Conservation (phyloP, 2,888 invertebrate genomes). For the Unio delphinus region DNA sequence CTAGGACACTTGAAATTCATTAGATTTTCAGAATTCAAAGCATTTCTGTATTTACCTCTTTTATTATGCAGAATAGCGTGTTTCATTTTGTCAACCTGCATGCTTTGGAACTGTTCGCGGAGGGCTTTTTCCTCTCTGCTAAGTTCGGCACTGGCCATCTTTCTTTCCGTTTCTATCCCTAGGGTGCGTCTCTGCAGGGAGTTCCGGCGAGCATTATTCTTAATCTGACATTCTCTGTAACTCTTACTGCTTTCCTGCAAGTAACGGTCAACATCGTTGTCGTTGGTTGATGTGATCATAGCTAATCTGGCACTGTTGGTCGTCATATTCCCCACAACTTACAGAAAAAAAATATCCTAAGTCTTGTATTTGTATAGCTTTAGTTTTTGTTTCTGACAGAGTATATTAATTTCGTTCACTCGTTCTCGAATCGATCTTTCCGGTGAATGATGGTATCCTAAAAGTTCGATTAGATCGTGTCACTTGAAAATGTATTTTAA, state of each 20-base stretch:
- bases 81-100: conserved; percentile 56
- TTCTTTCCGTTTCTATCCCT: conserved; percentile 53
- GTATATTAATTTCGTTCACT: too few relatives aligned
- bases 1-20: too few relatives aligned
- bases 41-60: conserved; percentile 35
- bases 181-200: conserved; percentile 55
- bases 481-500: too few relatives aligned
- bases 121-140: conserved; percentile 52
- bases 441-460: too few relatives aligned
- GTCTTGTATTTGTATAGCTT: too few relatives aligned
- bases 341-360: too few relatives aligned
- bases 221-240: conserved; percentile 51
- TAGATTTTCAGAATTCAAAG: too few relatives aligned
- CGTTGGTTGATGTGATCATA: conserved; percentile 17
- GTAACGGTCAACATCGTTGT: conserved; percentile 45
- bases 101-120: conserved; percentile 48
- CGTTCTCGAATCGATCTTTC: too few relatives aligned
- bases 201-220: conserved; percentile 56
- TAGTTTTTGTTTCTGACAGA: too few relatives aligned
- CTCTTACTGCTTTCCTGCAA: conserved; percentile 55
- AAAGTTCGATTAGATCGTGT: too few relatives aligned
- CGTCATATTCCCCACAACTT: too few relatives aligned
- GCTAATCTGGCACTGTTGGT: too few relatives aligned
- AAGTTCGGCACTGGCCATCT: conserved; percentile 40
- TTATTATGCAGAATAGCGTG: conserved; percentile 35